Conservation (phyloP, 2,888 invertebrate species). For the Agrochola litura region DNA sequence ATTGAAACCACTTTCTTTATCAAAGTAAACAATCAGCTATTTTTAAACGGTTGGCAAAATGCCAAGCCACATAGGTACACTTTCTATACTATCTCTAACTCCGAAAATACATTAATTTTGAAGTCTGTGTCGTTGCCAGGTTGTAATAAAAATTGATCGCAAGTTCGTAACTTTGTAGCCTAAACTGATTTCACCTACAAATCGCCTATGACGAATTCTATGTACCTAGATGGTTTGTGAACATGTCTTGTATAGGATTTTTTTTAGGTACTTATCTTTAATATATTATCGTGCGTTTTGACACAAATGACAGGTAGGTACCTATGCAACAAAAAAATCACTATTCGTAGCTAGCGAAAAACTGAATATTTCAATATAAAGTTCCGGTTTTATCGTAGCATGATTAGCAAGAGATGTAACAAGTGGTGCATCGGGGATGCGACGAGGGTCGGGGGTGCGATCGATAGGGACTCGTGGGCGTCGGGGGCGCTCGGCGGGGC, state of each 20-base stretch:
- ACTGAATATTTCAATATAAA: conserved; percentile 18
- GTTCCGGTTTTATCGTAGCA: conserved; percentile 31
- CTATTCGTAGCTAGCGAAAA: conserved; percentile 2
- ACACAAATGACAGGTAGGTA: neutral
- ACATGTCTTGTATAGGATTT: neutral
- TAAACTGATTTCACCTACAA: conserved; percentile 13
- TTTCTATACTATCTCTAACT: conserved; percentile 61
- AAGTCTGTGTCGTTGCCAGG: conserved; percentile 43
- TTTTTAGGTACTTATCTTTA: neutral
- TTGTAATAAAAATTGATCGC: conserved; percentile 30
- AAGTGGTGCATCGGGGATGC: conserved; percentile 85
- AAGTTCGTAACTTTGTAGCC: conserved; percentile 22
- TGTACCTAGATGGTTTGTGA: neutral
- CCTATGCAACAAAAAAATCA: conserved; percentile 8
- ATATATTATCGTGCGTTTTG: neutral
- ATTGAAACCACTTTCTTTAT: conserved; percentile 74
- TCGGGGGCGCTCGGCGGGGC: conserved; percentile 61
- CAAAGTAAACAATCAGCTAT: conserved; percentile 68
- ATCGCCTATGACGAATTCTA: neutral
- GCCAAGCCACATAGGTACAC: conserved; percentile 62
- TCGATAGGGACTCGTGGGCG: conserved; percentile 71
- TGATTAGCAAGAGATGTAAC: conserved; percentile 79
- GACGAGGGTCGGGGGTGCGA: conserved; percentile 71
- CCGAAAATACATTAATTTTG: conserved; percentile 50
- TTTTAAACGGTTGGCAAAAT: conserved; percentile 66